Conservation (phyloP, 2,797 vertebrate species). For the Holocentrus rufus region DNA sequence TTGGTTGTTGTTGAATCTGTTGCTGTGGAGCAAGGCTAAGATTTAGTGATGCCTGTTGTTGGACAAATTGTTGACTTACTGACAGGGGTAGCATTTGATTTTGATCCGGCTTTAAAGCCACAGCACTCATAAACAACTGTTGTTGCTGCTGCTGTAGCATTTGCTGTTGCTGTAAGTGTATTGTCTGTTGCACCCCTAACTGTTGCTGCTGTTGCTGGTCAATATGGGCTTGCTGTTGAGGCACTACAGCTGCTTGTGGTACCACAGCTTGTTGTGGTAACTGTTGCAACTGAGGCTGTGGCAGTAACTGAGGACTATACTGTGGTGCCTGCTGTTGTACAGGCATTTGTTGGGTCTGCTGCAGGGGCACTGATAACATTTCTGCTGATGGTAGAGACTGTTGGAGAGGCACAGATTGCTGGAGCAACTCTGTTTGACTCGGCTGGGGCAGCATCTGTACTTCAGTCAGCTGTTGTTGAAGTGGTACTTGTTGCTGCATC, state of each 20-base stretch:
- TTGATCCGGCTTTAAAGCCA: conserved; percentile 61
- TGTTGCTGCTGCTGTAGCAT: conserved; percentile 59
- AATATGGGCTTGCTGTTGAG: conserved; percentile 59
- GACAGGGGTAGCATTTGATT: conserved; percentile 60
- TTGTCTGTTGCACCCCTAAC: conserved; percentile 63
- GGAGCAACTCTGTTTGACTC: conserved; percentile 55
- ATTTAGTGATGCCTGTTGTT: conserved; percentile 66
- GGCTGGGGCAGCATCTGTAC: conserved; percentile 43
- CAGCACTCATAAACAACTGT: conserved; percentile 58
- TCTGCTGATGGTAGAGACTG: conserved; percentile 54
- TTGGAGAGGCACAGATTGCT: conserved; percentile 61
- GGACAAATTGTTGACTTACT: conserved; percentile 70
- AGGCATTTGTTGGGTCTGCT: conserved; percentile 62
- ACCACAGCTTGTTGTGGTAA: conserved; percentile 57
- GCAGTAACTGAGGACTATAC: conserved; percentile 57
- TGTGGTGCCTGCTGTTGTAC: conserved; percentile 64
- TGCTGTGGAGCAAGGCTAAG: conserved; percentile 55
- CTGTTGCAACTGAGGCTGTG: conserved; percentile 68
- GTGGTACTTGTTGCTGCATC: conserved; percentile 58
- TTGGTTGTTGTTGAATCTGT: conserved; percentile 60
- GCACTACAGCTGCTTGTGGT: conserved; percentile 46
- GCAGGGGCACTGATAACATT: conserved; percentile 35
- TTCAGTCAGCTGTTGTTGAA: conserved; percentile 61
- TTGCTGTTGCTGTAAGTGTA: conserved; percentile 70
- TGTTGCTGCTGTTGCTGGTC: conserved; percentile 71